These are phyloP conservation scores for Cryptus viduatorius DNA, from an alignment of 2,888 invertebrate genomes.

Conservation along the genomic window DNA sequence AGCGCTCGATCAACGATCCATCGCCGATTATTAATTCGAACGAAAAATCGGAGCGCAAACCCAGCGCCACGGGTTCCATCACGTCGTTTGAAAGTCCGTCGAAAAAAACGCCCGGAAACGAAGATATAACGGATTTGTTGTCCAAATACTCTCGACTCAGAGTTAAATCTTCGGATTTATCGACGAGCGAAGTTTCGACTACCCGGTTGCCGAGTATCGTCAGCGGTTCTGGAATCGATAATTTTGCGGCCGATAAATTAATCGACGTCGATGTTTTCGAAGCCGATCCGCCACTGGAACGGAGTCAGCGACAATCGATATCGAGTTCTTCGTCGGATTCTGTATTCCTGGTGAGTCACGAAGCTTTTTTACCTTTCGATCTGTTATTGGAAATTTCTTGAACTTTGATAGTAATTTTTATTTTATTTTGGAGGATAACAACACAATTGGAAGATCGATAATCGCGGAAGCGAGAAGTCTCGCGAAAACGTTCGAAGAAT, in stretches of 20 bases:
- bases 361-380: neutral
- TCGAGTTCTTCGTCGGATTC: conserved; percentile 76
- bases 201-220: conserved; percentile 18
- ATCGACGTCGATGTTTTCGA: conserved; percentile 75
- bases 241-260: conserved; percentile 70
- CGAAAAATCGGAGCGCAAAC: conserved; percentile 26
- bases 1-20: conserved; percentile 51
- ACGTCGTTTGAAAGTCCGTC: conserved; percentile 11
- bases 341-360: conserved; percentile 77
- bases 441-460: conserved; percentile 66
- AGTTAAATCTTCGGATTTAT: conserved; percentile 53
- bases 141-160: conserved; percentile 73
- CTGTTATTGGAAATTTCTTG: neutral
- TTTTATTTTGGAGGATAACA: conserved; percentile 67
- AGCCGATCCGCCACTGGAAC: conserved; percentile 24
- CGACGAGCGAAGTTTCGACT: conserved; percentile 8
- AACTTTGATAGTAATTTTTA: conserved; percentile 15
- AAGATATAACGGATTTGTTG: conserved; percentile 72
- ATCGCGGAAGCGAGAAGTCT: conserved; percentile 77
- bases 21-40: conserved; percentile 46
- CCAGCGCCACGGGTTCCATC: conserved; percentile 45
- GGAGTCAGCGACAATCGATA: conserved; percentile 43
- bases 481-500: conserved; percentile 78
- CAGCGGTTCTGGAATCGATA: conserved; percentile 21
- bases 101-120: conserved; percentile 17